Evolutionary conservation across 2,888 invertebrate species (phyloP).

Genomic region (Hirtodrosophila trivittata): DNA sequence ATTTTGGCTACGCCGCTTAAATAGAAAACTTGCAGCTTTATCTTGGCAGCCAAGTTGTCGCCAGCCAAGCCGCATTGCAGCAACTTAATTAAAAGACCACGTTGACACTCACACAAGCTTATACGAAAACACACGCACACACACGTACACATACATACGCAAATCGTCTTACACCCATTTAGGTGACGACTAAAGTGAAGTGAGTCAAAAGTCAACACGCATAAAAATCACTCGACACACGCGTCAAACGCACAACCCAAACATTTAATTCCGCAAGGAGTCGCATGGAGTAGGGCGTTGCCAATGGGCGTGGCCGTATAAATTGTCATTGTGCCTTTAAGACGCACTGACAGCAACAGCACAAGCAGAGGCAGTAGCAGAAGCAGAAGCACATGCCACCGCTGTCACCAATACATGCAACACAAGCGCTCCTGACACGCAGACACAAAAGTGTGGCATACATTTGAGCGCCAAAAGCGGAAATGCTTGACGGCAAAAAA

Average conservation of each 20-base stretch:
- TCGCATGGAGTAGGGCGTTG: constrained; percentile 14
- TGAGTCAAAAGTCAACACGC: constrained; percentile 61
- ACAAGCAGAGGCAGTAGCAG: constrained; percentile 27
- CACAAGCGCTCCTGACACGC: not conserved
- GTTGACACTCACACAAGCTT: constrained; percentile 10
- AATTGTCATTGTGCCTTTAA: constrained; percentile 56
- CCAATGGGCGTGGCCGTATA: constrained; percentile 56
- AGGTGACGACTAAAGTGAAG: constrained; percentile 11
- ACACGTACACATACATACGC: not conserved
- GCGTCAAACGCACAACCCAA: constrained; percentile 51
- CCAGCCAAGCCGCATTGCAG: constrained; percentile 51
- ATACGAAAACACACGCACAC: constrained; percentile 2
- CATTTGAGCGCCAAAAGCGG: constrained; percentile 64
- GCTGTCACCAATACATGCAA: constrained; percentile 22
- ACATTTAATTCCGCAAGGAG: constrained; percentile 33
- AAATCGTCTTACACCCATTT: constrained; percentile 6
- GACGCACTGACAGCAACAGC: constrained; percentile 49
- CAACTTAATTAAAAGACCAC: constrained; percentile 68
- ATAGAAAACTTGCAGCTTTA: constrained; percentile 57
- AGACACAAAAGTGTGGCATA: constrained; percentile 55
- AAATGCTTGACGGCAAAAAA: constrained; percentile 60
- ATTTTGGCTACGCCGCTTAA: constrained; percentile 48
- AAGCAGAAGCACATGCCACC: constrained; percentile 12
- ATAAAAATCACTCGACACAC: constrained; percentile 62
- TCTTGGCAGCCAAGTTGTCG: constrained; percentile 56